Percentiles rank a stretch among this genome's conserved stretches.
Conservation (phyloP, 2,797 vertebrate species). For the Sebastiscus albofasciatus region DNA sequence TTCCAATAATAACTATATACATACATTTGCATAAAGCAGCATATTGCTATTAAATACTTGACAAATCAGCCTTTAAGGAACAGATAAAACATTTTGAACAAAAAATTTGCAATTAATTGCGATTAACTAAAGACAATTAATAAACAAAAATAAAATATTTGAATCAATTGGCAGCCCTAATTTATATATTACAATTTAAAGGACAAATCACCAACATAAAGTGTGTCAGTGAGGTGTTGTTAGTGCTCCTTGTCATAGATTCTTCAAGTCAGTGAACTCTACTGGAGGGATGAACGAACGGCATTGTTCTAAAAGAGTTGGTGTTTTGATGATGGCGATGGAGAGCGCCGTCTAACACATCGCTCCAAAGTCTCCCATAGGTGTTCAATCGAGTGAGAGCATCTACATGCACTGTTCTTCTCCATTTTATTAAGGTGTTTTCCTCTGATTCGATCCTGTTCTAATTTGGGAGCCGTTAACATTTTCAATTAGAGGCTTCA, state of each 20-base stretch:
- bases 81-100: too few relatives aligned
- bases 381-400: not conserved
- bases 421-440: not conserved
- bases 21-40: too few relatives aligned
- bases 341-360: too few relatives aligned
- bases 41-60: too few relatives aligned
- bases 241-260: too few relatives aligned
- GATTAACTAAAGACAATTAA: too few relatives aligned
- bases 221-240: not conserved
- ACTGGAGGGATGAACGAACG: not conserved
- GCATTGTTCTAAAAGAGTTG: not conserved
- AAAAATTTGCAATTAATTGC: too few relatives aligned
- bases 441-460: not conserved
- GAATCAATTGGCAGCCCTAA: too few relatives aligned
- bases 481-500: not conserved
- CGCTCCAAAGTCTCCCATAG: not conserved
- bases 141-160: rapidly evolving
- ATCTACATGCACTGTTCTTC: not conserved
- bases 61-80: too few relatives aligned
- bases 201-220: too few relatives aligned
- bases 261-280: not conserved
- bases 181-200: too few relatives aligned
- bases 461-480: not conserved
- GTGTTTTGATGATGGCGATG: not conserved
- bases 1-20: too few relatives aligned